These are phyloP conservation scores for Aspiorhynchus laticeps DNA, from an alignment of 2,113 vertebrate genomes.

Conservation along the genomic window DNA sequence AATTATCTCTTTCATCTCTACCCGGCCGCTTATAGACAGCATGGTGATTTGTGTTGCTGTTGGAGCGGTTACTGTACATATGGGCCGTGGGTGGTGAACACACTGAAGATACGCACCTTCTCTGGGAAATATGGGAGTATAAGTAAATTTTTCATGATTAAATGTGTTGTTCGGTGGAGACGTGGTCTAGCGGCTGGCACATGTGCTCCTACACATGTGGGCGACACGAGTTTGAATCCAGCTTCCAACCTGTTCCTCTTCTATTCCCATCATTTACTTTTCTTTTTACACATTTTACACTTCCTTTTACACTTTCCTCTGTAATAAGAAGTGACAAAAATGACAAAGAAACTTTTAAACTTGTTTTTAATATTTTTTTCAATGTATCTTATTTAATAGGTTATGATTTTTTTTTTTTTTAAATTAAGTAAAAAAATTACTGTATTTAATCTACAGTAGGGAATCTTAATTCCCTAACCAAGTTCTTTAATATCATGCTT, in stretches of 20 bases:
- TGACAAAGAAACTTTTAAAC: background rate
- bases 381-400: too few species aligned
- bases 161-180: background rate
- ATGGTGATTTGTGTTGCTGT: slow-evolving; percentile 46
- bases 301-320: background rate
- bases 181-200: background rate
- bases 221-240: background rate
- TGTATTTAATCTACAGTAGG: too few species aligned
- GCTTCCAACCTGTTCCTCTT: background rate
- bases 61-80: slow-evolving; percentile 39
- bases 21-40: slow-evolving; percentile 5
- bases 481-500: too few species aligned
- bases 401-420: too few species aligned
- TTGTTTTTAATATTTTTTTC: too few species aligned
- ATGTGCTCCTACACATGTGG: background rate
- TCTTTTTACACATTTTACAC: too few species aligned
- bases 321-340: background rate
- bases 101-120: slow-evolving; percentile 19
- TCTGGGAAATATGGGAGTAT: slow-evolving; percentile 27
- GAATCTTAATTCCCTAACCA: too few species aligned
- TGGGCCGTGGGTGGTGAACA: slow-evolving; percentile 42
- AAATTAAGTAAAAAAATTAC: background rate
- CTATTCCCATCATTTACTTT: background rate
- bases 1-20: slow-evolving; percentile 43
- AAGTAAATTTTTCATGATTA: background rate